Base-by-base conservation (phyloP, 2,113 vertebrate species). In the Bubo bubo region DNA sequence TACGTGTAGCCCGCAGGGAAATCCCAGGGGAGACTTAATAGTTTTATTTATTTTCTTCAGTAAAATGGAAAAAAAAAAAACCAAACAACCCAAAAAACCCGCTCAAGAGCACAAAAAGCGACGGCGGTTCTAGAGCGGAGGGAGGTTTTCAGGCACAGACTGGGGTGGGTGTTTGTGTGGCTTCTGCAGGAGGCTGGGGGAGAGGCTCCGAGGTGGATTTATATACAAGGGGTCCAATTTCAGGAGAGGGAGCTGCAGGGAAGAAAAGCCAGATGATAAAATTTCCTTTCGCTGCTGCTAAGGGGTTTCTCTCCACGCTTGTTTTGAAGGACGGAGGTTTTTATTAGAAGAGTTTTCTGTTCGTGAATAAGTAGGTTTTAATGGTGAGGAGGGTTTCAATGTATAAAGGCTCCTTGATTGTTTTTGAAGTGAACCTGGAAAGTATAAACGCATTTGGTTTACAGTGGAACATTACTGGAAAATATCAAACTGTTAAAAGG, bases 71-170 rank as follows among this genome's bases (percentile, higher is more conserved):
- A 15, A 24, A 17, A 9, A 21, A 6, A 0, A 41, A 13, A 5
- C 39, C 10, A 8, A 16, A 7, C 41, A 43, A 43, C 41, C 41
- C 39, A 43, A 45, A 45, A 45, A 45, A 18, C 43, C 43, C 43
- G 12, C 23, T 24, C 2, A 4, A 0, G 10, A 3, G 60, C 21
- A 3, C 5, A 3, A 10, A 60, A 10, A 41, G 59, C n/a, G 8
- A 2, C 17, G 5, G 79, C 24, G 58, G 52, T 10, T 28, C 10
- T 2, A 14, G 64, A 55, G 80, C 17, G 4, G 50, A 49, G 83
- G 17, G 86, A 26, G 79, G 67, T 10, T 86, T 53, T 7, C 23
- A 4, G 4, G 86, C 41, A 7, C 10, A 43, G 66, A 1, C 37
- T 24, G 76, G 28, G 73, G 74, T 49, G 84, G 63, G 34, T 66